Evolutionary conservation across 1,140 invertebrate species (phyloP), one percentile per base, ranked within the genome.

Genomic region (Leptopilina clavipes): DNA sequence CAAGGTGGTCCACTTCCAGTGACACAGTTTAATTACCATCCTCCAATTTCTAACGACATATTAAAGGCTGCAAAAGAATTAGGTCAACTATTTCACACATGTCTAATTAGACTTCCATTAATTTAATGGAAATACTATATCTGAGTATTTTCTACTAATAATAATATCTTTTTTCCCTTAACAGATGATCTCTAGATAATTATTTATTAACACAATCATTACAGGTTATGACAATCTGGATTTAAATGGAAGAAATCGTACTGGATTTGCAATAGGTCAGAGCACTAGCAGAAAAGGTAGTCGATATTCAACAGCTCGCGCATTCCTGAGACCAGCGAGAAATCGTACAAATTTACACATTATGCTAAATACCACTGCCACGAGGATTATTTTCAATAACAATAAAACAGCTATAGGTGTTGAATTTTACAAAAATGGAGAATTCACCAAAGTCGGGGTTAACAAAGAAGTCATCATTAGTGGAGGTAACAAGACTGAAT

Each of bases 331-430:
- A 48, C 94, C 94, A 2, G 86, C 89, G 45, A 85, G 92, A 22
- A 80, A 92, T 77, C 88, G 93, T 19, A 85, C 87, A 3, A 97
- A 97, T 88, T 89, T 97, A 0, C 92, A 95, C 78, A 90, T 96
- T 0, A 83, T 92, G 75, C 79, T 95, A 0, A 94, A 95, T 73
- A 92, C 95, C 0, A 91, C 92, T 0, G 95, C 91, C 0, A 93
- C 92, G 0, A 93, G 92, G 80, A 82, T 93, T 12, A 65, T 85
- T 19, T 84, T 83, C 5, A 45, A 37, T 2, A 52, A 48, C 6
- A 48, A 48, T 3, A 0, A 84, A 18, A 73, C 31, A 54, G 86
- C 79, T 0, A 78, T 79, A 12, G 87, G 82, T 9, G 79, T 89
- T 40, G n/a, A 19, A 54, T 74, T 74, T 59, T 48, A 31, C 14